A percentile compares a stretch with the other conserved stretches of the same genome.
phyloP scores from a whole-genome alignment of 92 coral and sea anemone genomes.

The Parazoanthus atlanticus region DNA sequence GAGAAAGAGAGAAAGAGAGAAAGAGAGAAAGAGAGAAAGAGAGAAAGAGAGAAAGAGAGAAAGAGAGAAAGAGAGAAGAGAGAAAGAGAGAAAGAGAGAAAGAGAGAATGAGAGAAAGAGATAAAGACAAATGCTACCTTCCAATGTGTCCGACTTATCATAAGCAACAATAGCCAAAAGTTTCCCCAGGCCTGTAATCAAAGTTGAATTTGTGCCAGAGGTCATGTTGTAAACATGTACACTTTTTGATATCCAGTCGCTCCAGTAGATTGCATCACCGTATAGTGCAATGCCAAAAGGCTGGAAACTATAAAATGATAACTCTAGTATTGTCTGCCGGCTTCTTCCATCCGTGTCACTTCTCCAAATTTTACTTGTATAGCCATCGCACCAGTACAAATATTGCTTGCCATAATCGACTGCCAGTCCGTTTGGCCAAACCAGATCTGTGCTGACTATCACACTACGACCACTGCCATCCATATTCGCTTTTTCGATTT shows the following conservation, averaged over 20 bases:
- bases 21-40: no score
- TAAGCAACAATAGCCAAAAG: neutral
- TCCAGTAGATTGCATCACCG: slow-evolving; percentile 1
- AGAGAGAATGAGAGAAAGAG: neutral
- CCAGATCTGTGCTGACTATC: neutral
- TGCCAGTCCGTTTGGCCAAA: neutral
- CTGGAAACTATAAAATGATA: neutral
- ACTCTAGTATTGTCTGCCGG: slow-evolving; percentile 1
- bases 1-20: no score
- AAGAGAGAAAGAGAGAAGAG: no score
- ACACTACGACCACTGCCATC: slow-evolving; percentile 15
- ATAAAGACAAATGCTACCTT: neutral
- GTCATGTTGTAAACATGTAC: neutral
- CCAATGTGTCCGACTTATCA: neutral
- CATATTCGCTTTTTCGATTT: slow-evolving; percentile 48
- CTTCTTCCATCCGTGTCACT: neutral
- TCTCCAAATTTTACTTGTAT: slow-evolving; percentile 4
- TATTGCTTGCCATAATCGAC: neutral
- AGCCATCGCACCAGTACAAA: slow-evolving; percentile 2
- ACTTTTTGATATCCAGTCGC: slow-evolving; percentile 5
- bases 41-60: no score
- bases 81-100: neutral
- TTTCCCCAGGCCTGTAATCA: neutral
- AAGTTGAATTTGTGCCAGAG: neutral
- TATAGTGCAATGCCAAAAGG: slow-evolving; percentile 7